Base-by-base conservation (phyloP, 2,797 vertebrate genomes). In the Lutjanus argentimaculatus region DNA sequence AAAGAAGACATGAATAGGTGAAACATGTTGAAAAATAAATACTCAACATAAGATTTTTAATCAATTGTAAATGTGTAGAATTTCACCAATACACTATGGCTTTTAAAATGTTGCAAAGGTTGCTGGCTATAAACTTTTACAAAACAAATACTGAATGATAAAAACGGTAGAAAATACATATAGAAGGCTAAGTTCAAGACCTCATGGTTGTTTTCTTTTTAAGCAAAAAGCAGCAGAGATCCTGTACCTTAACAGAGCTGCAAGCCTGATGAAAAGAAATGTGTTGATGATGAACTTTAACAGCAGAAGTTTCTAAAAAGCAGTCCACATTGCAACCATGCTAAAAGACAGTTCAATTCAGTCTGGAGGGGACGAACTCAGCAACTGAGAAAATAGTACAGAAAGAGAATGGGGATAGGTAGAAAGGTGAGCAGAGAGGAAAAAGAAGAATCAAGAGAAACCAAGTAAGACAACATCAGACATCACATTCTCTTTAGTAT, bases 181-280 rank as follows among this genome's bases (percentile, higher is more conserved):
- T n/a, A 57, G n/a, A 40, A 56, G 42, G 30, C 42, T 17, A 30
- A 59, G 5, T 66, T 69, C 0, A 67, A 62, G 8, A n/a, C n/a
- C n/a, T n/a, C n/a, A 16, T 9, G 1, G 64, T 59, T 40, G 8
- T 30, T 19, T 56, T 83, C 1, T 51, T 51, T 69, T 57, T 0
- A 46, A 42, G 36, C 0, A 51, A 74, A 67, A 9, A 46, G 19
- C 0, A 14, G 4, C 40, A 1, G 2, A 65, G 13, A 69, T 10
- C 17, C 17, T 42, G 4, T 82, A 92, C 90, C 87, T 89, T 80
- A 79, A 55, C 53, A 48, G 42, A 63, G 43, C 19, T 72, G 64
- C 25, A 69, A 74, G 51, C 45, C 63, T 71, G 72, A 80, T 76
- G 22, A 45, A 55, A 59, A 62, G 13, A 76, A 77, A 72, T 61